Evolutionary conservation across 1,140 invertebrate species (phyloP), one percentile per base, ranked within the genome.

Genomic region (Augochlora pura): DNA sequence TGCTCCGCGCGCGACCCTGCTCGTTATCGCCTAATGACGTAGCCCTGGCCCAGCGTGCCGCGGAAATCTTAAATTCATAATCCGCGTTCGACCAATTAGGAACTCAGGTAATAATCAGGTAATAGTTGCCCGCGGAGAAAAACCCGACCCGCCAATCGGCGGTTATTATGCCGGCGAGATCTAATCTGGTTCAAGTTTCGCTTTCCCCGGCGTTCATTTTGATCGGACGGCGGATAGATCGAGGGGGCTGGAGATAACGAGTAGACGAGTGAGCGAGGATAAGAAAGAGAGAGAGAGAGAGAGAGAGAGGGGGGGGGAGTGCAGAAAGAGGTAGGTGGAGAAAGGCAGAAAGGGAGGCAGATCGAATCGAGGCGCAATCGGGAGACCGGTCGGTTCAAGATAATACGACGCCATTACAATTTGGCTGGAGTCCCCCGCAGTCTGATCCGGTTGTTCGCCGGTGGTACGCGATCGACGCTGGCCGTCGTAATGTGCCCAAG

Each of bases 401-500:
- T 84, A 80, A 84, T 84, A 74, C 70, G 38, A 62, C 46, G 66
- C 54, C 67, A 60, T 83, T 70, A 70, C 77, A 84, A 83, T 83
- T 84, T 84, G 67, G 83, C 46, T 1, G 7, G 25, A 46, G 46
- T 63, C 60, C 27, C 46, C 46, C 38, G 6, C 62, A 70, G 70
- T 38, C 79, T 71, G 60, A 83, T 83, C 71, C 65, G 69, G 66
- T 83, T 75, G 81, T 83, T 84, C 71, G 54, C 12, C 67, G 70
- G 64, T 52, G 54, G 66, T 80, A 10, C 59, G 66, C 77, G 70
- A 82, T 80, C 72, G 38, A 42, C 70, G 63, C 38, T 81, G 54
- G 70, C 72, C 76, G 77, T 84, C 77, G 83, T 85, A 85, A 85
- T 83, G 77, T 85, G 77, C 62, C 69, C 52, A 64, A 77, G 66